Percentiles rank a stretch among this genome's conserved stretches.
phyloP scores from a whole-genome alignment of 2,113 vertebrate species.

The Cichladusa arquata region DNA sequence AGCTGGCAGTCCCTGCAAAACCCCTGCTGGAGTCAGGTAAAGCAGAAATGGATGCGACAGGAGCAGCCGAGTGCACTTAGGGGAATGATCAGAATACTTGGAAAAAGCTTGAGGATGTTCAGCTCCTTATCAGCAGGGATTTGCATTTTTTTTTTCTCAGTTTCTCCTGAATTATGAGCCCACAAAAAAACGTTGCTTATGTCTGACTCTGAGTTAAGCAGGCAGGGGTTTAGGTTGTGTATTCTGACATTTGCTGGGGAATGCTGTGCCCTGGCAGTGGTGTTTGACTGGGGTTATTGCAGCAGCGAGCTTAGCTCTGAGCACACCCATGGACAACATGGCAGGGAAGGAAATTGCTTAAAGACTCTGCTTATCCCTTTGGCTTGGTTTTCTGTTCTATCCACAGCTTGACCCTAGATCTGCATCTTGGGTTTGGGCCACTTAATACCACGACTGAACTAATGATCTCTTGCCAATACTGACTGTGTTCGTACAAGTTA shows the following conservation, averaged over 20 bases:
- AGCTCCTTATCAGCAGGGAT: background rate
- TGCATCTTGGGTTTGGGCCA: background rate
- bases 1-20: slow-evolving; percentile 5
- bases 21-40: background rate
- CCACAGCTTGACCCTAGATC: background rate
- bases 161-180: background rate
- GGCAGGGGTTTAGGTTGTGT: background rate
- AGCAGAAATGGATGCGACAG: background rate
- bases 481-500: background rate
- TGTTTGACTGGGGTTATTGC: background rate
- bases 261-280: background rate
- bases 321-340: background rate
- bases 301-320: background rate
- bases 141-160: background rate
- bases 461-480: background rate
- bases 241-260: background rate
- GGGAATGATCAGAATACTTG: background rate
- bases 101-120: background rate
- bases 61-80: background rate
- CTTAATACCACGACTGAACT: background rate
- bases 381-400: background rate
- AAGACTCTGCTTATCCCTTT: background rate
- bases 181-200: background rate
- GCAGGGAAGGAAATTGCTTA: background rate
- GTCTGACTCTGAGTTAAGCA: background rate